Conservation (phyloP, 2,797 vertebrate genomes). For the Xiphophorus birchmanni region DNA sequence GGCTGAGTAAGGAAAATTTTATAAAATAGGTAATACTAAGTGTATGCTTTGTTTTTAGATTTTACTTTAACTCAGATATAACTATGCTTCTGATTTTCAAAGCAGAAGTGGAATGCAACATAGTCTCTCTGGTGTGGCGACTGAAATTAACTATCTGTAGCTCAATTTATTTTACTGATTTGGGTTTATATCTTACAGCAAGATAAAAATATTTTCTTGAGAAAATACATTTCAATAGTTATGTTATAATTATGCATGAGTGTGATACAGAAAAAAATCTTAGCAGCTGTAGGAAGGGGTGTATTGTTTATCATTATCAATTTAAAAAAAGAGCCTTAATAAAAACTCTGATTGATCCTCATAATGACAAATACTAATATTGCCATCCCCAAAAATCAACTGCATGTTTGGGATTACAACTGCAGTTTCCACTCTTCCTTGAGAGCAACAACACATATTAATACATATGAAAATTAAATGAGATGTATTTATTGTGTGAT, state of each 20-base stretch:
- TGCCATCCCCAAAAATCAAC: not conserved
- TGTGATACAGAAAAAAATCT: not conserved
- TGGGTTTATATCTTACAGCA: not conserved
- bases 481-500: not conserved
- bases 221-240: not conserved
- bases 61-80: conserved; percentile 9
- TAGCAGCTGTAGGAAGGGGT: not conserved
- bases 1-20: conserved; percentile 2
- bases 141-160: conserved; percentile 11
- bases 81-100: not conserved
- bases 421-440: not conserved
- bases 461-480: not conserved
- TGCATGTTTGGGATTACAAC: not conserved
- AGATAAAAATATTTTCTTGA: not conserved
- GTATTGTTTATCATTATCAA: not conserved
- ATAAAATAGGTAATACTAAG: not conserved
- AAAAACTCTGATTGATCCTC: not conserved
- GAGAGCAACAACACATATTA: too few relatives aligned
- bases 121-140: not conserved
- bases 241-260: not conserved
- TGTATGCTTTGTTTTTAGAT: conserved; percentile 12
- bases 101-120: conserved; percentile 5
- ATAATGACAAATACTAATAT: not conserved
- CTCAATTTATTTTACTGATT: not conserved
- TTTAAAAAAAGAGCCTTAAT: not conserved